Conservation (phyloP, 2,797 vertebrate species). For the Falco rusticolus region DNA sequence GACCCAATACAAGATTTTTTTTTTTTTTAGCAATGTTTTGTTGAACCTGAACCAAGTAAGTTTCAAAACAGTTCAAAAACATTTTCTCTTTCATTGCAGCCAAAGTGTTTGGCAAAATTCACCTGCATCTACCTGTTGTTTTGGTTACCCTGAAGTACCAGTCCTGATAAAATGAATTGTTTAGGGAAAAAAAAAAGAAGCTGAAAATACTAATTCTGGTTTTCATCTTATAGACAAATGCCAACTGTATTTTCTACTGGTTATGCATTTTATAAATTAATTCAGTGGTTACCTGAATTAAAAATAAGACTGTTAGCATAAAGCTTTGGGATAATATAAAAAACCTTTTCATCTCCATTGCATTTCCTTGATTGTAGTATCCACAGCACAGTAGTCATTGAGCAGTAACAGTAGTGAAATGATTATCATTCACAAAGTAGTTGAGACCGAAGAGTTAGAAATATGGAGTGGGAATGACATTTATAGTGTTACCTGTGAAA, state of each 20-base stretch:
- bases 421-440: background rate
- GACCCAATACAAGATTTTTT: too few species aligned
- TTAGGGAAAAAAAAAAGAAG: background rate
- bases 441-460: background rate
- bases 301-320: background rate
- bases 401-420: background rate
- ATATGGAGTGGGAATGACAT: conserved; percentile 5
- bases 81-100: background rate
- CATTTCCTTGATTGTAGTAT: background rate
- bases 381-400: background rate
- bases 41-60: background rate
- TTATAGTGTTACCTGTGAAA: conserved; percentile 1
- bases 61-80: background rate
- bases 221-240: background rate
- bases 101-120: background rate
- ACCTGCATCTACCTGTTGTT: background rate
- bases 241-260: background rate
- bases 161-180: background rate
- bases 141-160: background rate
- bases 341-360: background rate
- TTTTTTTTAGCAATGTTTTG: background rate
- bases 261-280: background rate
- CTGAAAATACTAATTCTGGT: background rate
- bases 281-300: background rate
- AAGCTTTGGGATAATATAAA: background rate